Conservation (phyloP, 2,797 vertebrate species). For the Eulemur albifrons region DNA sequence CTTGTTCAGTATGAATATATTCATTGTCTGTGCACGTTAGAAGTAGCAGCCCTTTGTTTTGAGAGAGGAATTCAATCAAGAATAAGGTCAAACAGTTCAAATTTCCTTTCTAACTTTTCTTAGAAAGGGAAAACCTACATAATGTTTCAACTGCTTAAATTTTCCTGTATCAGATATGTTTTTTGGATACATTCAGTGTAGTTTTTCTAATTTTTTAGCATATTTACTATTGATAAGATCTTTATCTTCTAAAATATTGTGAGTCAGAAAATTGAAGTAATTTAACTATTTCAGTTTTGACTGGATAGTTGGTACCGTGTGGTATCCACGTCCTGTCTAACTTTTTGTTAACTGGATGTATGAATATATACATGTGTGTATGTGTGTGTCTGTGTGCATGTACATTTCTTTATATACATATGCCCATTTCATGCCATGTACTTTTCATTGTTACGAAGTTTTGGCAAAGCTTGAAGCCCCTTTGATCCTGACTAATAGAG, state of each 20-base stretch:
- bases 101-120: neutral
- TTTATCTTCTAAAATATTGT: neutral
- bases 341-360: no score
- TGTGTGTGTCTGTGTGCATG: neutral
- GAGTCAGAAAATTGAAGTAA: neutral
- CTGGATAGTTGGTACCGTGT: neutral
- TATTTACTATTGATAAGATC: neutral
- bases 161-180: neutral
- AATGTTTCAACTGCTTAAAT: neutral
- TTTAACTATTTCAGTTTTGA: neutral
- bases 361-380: neutral
- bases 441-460: neutral
- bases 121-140: neutral
- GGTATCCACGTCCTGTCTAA: neutral
- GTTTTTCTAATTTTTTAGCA: neutral
- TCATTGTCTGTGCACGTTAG: neutral
- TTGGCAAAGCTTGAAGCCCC: neutral
- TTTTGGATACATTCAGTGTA: neutral
- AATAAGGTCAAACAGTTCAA: neutral
- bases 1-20: neutral
- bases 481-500: neutral
- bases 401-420: fast-evolving
- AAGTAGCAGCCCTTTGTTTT: neutral
- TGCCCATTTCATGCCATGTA: neutral
- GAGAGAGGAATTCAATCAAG: neutral